A percentile compares a stretch with the other conserved stretches of the same genome.
Conservation (phyloP, 30 jellyfish, hydroid and myxozoan genomes). For the Rhopilema esculentum region DNA sequence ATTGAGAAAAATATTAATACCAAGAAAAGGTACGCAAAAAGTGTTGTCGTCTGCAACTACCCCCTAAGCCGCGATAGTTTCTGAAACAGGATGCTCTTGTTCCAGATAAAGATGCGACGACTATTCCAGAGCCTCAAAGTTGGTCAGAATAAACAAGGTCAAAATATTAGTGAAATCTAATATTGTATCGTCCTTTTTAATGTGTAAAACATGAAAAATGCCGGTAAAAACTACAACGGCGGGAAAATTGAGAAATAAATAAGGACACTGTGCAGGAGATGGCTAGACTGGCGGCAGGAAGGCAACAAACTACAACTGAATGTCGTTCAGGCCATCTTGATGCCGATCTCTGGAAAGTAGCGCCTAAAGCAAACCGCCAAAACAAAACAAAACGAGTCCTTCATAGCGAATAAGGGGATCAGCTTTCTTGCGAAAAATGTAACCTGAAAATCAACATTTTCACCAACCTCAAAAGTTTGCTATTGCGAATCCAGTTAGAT, state of each 20-base stretch:
- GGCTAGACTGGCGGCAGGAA: slow-evolving; percentile 35
- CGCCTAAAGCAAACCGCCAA: not conserved
- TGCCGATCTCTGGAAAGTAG: not conserved
- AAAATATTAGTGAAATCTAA: not conserved
- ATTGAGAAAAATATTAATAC: too few relatives aligned
- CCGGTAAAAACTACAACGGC: slow-evolving; percentile 28
- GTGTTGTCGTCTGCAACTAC: too few relatives aligned
- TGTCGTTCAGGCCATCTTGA: slow-evolving; percentile 50
- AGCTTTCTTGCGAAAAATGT: not conserved
- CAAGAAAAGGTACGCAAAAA: too few relatives aligned
- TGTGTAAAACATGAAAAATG: not conserved
- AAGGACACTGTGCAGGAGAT: slow-evolving; percentile 71
- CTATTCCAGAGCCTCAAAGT: not conserved
- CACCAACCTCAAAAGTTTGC: not conserved
- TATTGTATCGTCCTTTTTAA: not conserved
- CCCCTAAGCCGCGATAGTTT: too few relatives aligned
- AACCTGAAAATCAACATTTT: not conserved
- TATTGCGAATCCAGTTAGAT: not conserved
- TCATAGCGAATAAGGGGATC: not conserved
- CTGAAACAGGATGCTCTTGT: not conserved
- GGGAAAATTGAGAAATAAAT: slow-evolving; percentile 36
- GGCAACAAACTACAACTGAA: not conserved
- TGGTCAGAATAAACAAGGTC: not conserved
- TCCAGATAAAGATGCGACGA: not conserved
- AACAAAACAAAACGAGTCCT: not conserved